Conservation (phyloP, 2,797 vertebrate species). For the Bradypodion ventrale region DNA sequence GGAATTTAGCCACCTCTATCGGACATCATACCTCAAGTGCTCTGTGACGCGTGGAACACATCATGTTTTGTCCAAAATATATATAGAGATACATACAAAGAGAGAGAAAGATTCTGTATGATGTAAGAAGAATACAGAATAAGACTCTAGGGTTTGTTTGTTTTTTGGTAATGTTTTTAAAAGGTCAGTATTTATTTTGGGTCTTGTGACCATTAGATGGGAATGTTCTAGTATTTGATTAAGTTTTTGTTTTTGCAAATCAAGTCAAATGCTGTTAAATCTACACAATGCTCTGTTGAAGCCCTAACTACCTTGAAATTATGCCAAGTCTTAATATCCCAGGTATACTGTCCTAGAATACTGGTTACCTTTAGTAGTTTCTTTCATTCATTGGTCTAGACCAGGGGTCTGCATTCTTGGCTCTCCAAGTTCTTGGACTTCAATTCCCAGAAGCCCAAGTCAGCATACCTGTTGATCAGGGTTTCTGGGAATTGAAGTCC, state of each 20-base stretch:
- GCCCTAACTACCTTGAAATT: conserved; percentile 57
- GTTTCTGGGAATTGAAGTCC: no score
- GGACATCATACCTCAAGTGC: conserved; percentile 75
- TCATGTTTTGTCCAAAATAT: conserved; percentile 64
- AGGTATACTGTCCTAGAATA: conserved; percentile 59
- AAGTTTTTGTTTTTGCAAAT: conserved; percentile 61
- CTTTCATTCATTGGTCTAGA: no score
- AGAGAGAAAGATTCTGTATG: conserved; percentile 69
- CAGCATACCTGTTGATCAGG: no score
- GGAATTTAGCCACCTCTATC: conserved; percentile 74
- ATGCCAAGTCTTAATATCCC: conserved; percentile 69
- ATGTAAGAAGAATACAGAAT: conserved; percentile 66
- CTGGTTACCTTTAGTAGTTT: conserved; percentile 62
- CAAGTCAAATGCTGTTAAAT: conserved; percentile 57
- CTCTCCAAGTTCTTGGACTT: no score
- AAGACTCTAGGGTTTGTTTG: conserved; percentile 25
- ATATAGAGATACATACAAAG: conserved; percentile 54
- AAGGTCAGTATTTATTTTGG: conserved; percentile 80
- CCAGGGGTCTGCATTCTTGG: no score
- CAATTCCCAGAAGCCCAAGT: no score
- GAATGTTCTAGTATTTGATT: conserved; percentile 65
- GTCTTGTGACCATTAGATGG: conserved; percentile 77
- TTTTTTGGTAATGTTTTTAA: conserved; percentile 60
- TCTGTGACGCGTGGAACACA: conserved; percentile 72
- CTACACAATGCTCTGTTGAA: conserved; percentile 56